Percentiles rank a stretch among this genome's conserved stretches.
Conservation (phyloP, 53 echinoderm and acorn worm species). For the Arbacia lixula region DNA sequence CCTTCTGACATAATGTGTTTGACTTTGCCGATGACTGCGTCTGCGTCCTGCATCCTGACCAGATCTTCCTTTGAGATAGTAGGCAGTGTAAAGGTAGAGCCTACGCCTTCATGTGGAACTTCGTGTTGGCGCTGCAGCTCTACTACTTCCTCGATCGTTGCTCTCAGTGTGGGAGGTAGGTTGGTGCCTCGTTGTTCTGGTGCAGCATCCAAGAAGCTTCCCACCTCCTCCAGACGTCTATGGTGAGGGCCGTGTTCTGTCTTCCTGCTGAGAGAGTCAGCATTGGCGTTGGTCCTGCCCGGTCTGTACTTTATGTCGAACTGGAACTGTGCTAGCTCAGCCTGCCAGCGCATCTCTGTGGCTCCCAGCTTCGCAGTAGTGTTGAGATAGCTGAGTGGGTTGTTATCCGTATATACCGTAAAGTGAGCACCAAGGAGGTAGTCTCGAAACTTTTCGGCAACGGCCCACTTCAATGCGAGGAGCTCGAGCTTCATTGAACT, state of each 20-base stretch:
- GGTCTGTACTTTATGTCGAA: constrained; percentile 38
- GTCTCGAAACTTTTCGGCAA: constrained; percentile 60
- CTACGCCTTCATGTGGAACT: not conserved
- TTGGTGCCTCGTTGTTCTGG: not conserved
- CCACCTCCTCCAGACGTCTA: constrained; percentile 1
- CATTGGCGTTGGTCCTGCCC: constrained; percentile 54
- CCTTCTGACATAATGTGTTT: not conserved
- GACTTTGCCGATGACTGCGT: not conserved
- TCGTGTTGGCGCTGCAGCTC: not conserved
- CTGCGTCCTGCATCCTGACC: not conserved
- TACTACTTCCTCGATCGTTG: not conserved
- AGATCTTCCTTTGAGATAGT: not conserved
- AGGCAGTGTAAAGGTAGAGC: not conserved
- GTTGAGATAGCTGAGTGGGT: constrained; percentile 51
- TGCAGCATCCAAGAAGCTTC: not conserved
- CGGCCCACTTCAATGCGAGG: constrained; percentile 38
- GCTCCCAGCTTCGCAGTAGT: constrained; percentile 60
- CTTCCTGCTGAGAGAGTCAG: constrained; percentile 58
- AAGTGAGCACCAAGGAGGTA: too few species aligned
- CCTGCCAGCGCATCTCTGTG: constrained; percentile 57
- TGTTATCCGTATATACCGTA: too few species aligned
- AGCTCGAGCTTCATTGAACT: constrained; percentile 66
- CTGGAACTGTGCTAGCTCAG: constrained; percentile 62
- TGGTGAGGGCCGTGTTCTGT: constrained; percentile 25
- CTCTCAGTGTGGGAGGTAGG: not conserved